Evolutionary conservation across 2,797 vertebrate genomes (phyloP), one percentile per base, ranked within the genome.

Genomic region (Xenopus petersii): DNA sequence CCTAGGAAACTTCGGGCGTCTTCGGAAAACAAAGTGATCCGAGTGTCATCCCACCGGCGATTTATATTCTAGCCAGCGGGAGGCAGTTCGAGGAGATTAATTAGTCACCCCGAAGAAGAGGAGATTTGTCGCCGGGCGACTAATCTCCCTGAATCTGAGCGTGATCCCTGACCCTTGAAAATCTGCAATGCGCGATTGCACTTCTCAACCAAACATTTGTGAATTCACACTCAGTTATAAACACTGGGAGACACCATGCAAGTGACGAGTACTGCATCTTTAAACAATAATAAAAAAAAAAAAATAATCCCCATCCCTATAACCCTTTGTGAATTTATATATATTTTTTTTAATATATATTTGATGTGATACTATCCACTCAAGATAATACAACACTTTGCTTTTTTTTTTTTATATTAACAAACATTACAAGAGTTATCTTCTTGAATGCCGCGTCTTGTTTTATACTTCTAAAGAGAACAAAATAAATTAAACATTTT

Each of bases 401-500:
- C 26, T 30, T 42, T 83, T 90, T 21, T 21, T 1, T 21, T 21
- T 91, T 94, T 94, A 95, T 94, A 95, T 94, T 94, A 94, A 42
- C 33, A 36, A 93, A 95, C 94, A 94, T 93, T 91, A 88, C 92
- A 93, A 94, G 94, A 95, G 87, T 86, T 93, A 93, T 93, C 91
- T 93, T 94, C 93, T 93, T 92, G 89, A 95, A 94, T 89, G 91
- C n/a, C 92, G 89, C 91, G 80, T 92, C 91, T 87, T 94, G 88
- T 93, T 91, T 93, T 94, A 94, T 91, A 95, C 86, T 92, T 95
- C 91, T 94, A 94, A 93, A 93, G 92, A 94, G 93, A 93, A 93
- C 91, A 94, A 95, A 97, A 97, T 96, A 97, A 98, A 96, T 98
- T 96, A 97, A 92, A 93, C 83, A 83, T 92, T 96, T 95, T 97